Evolutionary conservation across 2,797 vertebrate species (phyloP), one percentile per base, ranked within the genome.

Genomic region (Gymnodraco acuticeps): DNA sequence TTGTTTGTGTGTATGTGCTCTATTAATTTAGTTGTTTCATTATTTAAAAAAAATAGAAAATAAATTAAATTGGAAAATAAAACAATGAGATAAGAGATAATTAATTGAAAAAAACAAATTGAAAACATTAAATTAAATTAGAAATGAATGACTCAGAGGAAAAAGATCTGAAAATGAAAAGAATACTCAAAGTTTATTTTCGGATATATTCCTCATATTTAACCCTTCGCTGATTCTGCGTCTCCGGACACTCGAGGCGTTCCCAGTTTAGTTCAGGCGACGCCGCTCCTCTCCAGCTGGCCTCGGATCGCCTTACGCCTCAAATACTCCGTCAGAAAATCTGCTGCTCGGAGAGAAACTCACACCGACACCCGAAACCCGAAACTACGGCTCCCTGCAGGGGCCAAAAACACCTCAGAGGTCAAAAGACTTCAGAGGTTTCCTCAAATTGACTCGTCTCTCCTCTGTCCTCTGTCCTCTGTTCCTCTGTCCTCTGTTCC

Each of bases 201-300:
- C n/a, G 50, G 11, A 76, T 53, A 31, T 64, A 9, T 61, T 42
- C 52, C 60, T 81, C 65, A 33, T 53, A 61, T 67, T 63, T 9
- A 68, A 64, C 70, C 13, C 46, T 27, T 47, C n/a, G 74, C 41
- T 52, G 0, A 5, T 78, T 73, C 63, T 0, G 23, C 5, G 10
- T 78, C 59, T 13, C 0, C 31, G 0, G 87, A 80, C 80, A 92
- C 61, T 17, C 1, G 83, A 93, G 6, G 16, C 14, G 0, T 88
- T 27, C 88, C 92, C 86, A 87, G 80, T 83, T 91, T 92, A 92
- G 87, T 88, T 86, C 78, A 50, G 82, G 78, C 51, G 75, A 81
- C 75, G 15, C 73, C 61, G 81, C 87, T 70, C 66, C 74, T 84
- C 85, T 75, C 88, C 90, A 92, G 90, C 87, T 90, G 90, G 79